Conservation (phyloP, 1,140 invertebrate species). For the Drosophila saltans region DNA sequence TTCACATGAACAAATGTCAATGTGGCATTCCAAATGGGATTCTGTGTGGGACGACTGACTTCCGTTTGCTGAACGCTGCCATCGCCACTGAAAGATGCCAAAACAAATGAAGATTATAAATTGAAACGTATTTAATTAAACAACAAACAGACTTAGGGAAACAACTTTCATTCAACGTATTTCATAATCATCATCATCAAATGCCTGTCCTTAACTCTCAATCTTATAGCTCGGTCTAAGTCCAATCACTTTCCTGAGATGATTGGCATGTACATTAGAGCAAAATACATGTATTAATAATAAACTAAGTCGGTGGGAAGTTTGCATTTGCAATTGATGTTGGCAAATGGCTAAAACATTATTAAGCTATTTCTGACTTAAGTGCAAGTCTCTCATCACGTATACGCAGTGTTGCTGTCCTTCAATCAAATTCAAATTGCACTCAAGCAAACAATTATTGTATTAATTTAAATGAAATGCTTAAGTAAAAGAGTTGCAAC, state of each 20-base stretch:
- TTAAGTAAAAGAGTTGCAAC: no score
- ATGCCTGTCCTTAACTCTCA: no score
- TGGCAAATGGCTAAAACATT: neutral
- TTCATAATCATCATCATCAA: no score
- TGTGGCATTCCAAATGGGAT: slow-evolving; percentile 96
- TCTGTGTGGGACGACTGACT: slow-evolving; percentile 91
- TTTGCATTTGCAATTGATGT: slow-evolving; percentile 3
- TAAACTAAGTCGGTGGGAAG: neutral
- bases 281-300: neutral
- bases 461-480: neutral
- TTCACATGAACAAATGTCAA: slow-evolving; percentile 90
- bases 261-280: slow-evolving; percentile 7
- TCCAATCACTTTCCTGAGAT: neutral
- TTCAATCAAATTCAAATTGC: neutral
- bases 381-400: neutral
- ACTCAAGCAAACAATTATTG: neutral
- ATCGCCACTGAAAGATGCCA: slow-evolving; percentile 85
- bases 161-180: no score
- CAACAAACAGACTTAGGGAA: no score
- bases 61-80: slow-evolving; percentile 90
- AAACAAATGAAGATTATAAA: neutral
- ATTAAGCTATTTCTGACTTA: neutral
- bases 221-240: no score
- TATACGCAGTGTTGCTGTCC: neutral
- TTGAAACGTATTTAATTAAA: no score